Conservation (phyloP, 1,140 invertebrate genomes). For the Phenacoccus solenopsis region DNA sequence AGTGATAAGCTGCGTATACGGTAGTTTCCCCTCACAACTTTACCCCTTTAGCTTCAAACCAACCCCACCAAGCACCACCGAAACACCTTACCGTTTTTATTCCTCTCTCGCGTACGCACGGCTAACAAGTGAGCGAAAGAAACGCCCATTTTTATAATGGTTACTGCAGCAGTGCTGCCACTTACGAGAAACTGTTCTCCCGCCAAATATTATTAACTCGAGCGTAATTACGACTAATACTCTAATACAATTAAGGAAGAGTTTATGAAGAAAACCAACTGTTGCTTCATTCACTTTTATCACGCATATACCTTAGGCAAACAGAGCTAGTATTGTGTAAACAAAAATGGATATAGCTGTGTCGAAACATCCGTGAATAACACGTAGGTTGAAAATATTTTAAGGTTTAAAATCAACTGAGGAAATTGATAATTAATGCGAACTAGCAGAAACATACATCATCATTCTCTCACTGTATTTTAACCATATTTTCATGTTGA, state of each 20-base stretch:
- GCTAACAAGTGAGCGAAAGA: slow-evolving; percentile 13
- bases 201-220: not conserved
- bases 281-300: slow-evolving; percentile 10
- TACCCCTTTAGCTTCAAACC: not conserved
- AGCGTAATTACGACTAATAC: slow-evolving; percentile 13
- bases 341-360: too few species aligned
- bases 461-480: too few species aligned
- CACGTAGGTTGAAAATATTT: too few species aligned
- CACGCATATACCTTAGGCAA: not conserved
- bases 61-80: not conserved
- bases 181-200: not conserved
- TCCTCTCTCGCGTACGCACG: not conserved
- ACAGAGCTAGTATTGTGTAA: too few species aligned
- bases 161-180: slow-evolving; percentile 5
- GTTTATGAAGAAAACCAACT: not conserved
- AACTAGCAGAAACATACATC: too few species aligned
- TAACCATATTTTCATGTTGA: too few species aligned
- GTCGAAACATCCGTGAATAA: too few species aligned
- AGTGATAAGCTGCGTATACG: not conserved
- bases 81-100: not conserved
- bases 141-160: slow-evolving; percentile 14
- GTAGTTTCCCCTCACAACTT: not conserved
- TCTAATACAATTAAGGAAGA: slow-evolving; percentile 14
- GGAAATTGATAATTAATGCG: too few species aligned
- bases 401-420: too few species aligned